A percentile compares a stretch with the other conserved stretches of the same genome.
phyloP scores from a whole-genome alignment of 2,888 invertebrate genomes.

The Sinodicranocentrus sp. region DNA sequence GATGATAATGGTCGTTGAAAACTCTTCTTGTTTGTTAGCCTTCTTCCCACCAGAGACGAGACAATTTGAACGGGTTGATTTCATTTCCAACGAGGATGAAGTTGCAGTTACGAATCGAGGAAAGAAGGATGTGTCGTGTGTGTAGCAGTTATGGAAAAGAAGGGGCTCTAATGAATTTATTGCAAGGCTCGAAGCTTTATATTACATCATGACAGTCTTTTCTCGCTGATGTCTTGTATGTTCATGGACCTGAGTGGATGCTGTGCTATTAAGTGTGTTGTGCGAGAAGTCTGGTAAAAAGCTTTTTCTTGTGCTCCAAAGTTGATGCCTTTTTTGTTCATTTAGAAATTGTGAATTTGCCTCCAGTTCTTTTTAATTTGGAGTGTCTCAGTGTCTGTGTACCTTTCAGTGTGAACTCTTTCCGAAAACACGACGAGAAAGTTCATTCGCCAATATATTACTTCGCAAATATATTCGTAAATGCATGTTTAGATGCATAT shows the following conservation, averaged over 20 bases:
- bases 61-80: background rate
- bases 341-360: background rate
- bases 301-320: conserved; percentile 1
- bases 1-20: no score
- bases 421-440: no score
- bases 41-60: background rate
- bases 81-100: background rate
- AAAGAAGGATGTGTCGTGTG: background rate
- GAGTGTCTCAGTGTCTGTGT: background rate
- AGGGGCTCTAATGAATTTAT: conserved; percentile 39
- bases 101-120: background rate
- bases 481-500: no score
- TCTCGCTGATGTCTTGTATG: background rate
- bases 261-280: no score
- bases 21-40: background rate
- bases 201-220: background rate
- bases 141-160: background rate
- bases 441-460: no score
- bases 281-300: background rate
- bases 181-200: conserved; percentile 2
- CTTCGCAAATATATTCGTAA: no score
- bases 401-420: no score
- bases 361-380: conserved; percentile 6
- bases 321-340: background rate
- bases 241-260: no score